A percentile compares a stretch with the other conserved stretches of the same genome.
phyloP scores from a whole-genome alignment of 2,113 vertebrate genomes.

The Periophthalmus modestus region DNA sequence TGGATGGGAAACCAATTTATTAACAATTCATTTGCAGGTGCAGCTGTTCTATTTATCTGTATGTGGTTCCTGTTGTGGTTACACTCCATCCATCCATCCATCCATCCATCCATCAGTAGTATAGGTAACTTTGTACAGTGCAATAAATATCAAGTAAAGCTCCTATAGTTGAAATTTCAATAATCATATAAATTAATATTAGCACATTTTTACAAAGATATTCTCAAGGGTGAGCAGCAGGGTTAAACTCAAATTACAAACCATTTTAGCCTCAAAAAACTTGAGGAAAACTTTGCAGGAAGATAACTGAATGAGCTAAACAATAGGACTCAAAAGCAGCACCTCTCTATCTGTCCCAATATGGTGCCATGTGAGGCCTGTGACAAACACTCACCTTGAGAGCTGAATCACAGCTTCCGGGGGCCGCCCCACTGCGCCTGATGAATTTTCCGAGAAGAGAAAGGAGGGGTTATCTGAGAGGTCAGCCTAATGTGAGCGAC shows the following conservation, averaged over 20 bases:
- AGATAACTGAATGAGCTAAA: not conserved
- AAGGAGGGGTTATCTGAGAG: constrained; percentile 70
- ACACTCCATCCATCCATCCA: no score
- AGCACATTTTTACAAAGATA: not conserved
- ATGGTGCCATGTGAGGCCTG: constrained; percentile 64
- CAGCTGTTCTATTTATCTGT: no score
- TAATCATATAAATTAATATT: no score
- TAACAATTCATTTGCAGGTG: no score
- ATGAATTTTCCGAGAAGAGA: constrained; percentile 72
- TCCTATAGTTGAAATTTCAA: no score
- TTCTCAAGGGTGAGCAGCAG: not conserved
- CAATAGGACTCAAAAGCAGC: constrained; percentile 32
- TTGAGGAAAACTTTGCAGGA: not conserved
- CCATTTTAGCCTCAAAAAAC: not conserved
- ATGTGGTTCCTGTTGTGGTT: no score
- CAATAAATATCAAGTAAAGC: no score
- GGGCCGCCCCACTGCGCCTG: constrained; percentile 64
- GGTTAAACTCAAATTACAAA: not conserved
- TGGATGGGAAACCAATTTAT: no score
- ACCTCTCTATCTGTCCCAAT: constrained; percentile 47
- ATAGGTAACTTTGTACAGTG: no score
- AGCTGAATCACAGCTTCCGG: constrained; percentile 69
- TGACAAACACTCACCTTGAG: constrained; percentile 76
- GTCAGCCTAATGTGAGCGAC: constrained; percentile 73
- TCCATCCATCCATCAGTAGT: no score